These are phyloP conservation scores for Zalophus californianus DNA, from an alignment of 2,797 vertebrate species.

Conservation along the genomic window DNA sequence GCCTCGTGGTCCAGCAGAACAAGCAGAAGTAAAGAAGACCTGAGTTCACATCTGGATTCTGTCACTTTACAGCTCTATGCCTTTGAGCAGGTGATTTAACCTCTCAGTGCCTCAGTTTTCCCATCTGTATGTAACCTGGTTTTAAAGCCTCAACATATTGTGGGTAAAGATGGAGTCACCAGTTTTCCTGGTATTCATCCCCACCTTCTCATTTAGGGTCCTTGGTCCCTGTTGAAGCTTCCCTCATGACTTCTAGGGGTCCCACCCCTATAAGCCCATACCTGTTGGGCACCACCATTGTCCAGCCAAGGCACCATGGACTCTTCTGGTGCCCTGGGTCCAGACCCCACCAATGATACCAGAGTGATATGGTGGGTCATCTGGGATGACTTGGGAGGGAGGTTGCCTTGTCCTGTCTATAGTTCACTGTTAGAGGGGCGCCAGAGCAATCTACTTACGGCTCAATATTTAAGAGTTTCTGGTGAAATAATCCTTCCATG, in stretches of 20 bases:
- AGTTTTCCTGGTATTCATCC: background rate
- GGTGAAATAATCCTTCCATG: background rate
- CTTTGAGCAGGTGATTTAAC: background rate
- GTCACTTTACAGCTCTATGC: background rate
- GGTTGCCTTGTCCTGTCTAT: background rate
- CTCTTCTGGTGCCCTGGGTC: background rate
- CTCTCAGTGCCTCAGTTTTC: background rate
- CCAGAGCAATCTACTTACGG: background rate
- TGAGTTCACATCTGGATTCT: background rate
- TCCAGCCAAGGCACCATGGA: background rate
- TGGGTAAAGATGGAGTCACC: background rate
- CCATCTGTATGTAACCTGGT: background rate
- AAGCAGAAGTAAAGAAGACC: background rate
- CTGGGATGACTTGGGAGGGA: background rate
- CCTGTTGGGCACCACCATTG: too few species aligned
- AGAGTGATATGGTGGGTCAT: fast-evolving
- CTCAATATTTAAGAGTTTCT: background rate
- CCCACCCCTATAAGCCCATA: background rate
- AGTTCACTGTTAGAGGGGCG: background rate
- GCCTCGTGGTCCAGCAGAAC: background rate
- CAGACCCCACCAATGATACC: background rate
- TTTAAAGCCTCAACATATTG: background rate
- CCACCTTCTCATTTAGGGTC: background rate
- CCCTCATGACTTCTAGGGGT: background rate
- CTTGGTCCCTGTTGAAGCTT: background rate